These are phyloP conservation scores for Folsomia candida DNA, from an alignment of 2,888 invertebrate genomes.

Conservation along the genomic window DNA sequence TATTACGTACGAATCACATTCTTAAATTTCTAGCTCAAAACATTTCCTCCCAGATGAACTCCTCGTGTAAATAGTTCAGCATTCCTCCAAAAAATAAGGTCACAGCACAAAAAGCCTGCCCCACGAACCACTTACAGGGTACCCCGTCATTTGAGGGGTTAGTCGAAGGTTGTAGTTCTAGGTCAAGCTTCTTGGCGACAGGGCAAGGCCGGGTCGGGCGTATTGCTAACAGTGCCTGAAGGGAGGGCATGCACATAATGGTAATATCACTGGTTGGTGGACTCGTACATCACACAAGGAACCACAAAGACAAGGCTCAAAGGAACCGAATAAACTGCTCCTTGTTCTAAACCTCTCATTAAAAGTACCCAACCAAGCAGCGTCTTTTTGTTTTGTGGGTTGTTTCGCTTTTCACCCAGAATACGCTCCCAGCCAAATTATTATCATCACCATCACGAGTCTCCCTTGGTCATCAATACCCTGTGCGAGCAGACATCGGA, in stretches of 20 bases:
- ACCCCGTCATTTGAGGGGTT: background rate
- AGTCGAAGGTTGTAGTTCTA: too few relatives aligned
- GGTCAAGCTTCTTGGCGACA: conserved; percentile 1
- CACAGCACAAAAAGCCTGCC: too few relatives aligned
- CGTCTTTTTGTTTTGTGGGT: background rate
- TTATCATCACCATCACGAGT: background rate
- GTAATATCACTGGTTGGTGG: background rate
- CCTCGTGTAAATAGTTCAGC: too few relatives aligned
- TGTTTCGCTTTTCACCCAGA: background rate
- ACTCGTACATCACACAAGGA: background rate
- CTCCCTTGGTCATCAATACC: background rate
- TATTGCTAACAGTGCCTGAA: too few relatives aligned
- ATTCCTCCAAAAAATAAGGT: background rate
- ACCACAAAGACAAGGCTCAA: background rate
- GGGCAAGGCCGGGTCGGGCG: background rate
- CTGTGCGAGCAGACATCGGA: background rate
- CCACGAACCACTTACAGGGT: background rate
- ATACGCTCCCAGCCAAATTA: background rate
- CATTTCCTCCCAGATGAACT: background rate
- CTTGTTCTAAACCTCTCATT: background rate
- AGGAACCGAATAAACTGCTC: conserved; percentile 6
- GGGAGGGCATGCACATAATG: too few relatives aligned
- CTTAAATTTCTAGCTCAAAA: background rate
- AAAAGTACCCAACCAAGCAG: background rate
- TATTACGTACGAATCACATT: background rate